Base-by-base conservation (phyloP, 2,797 vertebrate species). In the Halcyon chelicuti region DNA sequence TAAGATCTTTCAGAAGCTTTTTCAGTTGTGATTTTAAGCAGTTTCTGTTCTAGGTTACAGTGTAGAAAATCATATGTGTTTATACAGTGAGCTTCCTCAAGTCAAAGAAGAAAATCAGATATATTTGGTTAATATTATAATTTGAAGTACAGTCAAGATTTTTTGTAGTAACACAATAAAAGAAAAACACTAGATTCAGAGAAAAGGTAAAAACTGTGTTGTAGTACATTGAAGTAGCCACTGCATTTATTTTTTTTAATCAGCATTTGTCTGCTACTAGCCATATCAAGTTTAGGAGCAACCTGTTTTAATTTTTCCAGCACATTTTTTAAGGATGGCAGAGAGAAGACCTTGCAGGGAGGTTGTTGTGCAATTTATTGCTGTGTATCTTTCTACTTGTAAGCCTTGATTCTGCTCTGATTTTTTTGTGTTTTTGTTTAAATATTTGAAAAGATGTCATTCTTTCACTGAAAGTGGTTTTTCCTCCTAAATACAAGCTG, bases 321-420 rank as follows among this genome's bases (percentile, higher is more conserved):
- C 14, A 46, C 46, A 35, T 4, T 26, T 91, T 79, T 79, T 47
- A 67, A 67, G 49, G 14, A 49, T 58, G 40, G 18, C 39, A 71
- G 70, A 63, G 65, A 42, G 20, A 72, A 71, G 67, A 60, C 63
- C 54, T 79, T 54, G 47, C 72, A 47, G 39, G 25, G 62, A 92
- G 54, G 73, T 35, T 79, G 75, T 96, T 94, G 81, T 81, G 86
- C 51, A 93, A 84, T 96, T 95, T 95, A 88, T 61, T 81, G 76
- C 51, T 57, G 29, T 70, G 12, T 81, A 49, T 96, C 42, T 80
- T 92, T 55, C 71, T 91, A 68, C 47, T 63, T 90, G 52, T 52
- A 88, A 93, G 23, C 14, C 55, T 91, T 81, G 78, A 80, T 84
- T 93, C 39, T 3, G 2, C 42, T 77, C 46, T 77, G 37, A 1